These are phyloP conservation scores for Byasa hedistus DNA, from an alignment of 2,888 invertebrate species.

Conservation along the genomic window DNA sequence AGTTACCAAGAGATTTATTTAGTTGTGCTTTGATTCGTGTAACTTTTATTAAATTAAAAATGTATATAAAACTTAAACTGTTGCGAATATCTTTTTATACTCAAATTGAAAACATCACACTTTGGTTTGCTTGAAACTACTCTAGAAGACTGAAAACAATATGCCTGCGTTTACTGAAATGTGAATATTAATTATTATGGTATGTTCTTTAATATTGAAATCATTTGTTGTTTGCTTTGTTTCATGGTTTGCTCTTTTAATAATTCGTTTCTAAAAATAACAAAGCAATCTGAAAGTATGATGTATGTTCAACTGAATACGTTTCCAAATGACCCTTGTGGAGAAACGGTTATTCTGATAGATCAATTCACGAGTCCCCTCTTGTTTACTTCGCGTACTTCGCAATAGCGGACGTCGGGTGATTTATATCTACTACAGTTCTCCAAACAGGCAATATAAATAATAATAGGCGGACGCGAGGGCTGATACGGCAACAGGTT, in stretches of 20 bases:
- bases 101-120: no score
- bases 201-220: no score
- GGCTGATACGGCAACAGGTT: neutral
- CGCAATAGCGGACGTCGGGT: constrained; percentile 24
- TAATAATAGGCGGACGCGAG: neutral
- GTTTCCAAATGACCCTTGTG: constrained; percentile 18
- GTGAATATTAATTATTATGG: no score
- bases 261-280: no score
- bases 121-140: no score
- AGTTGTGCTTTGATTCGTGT: neutral
- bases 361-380: constrained; percentile 23
- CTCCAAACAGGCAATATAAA: neutral
- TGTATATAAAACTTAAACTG: neutral
- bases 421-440: constrained; percentile 10
- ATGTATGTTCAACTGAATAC: neutral
- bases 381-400: constrained; percentile 14
- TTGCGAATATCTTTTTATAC: no score
- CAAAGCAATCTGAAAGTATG: no score
- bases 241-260: no score
- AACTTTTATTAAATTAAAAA: neutral
- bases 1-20: neutral
- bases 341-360: constrained; percentile 14
- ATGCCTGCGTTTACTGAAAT: no score
- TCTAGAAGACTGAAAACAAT: no score
- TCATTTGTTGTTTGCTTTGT: no score